A percentile compares a stretch with the other conserved stretches of the same genome.
Conservation (phyloP, 2,113 vertebrate genomes). For the Oncorhynchus masou region DNA sequence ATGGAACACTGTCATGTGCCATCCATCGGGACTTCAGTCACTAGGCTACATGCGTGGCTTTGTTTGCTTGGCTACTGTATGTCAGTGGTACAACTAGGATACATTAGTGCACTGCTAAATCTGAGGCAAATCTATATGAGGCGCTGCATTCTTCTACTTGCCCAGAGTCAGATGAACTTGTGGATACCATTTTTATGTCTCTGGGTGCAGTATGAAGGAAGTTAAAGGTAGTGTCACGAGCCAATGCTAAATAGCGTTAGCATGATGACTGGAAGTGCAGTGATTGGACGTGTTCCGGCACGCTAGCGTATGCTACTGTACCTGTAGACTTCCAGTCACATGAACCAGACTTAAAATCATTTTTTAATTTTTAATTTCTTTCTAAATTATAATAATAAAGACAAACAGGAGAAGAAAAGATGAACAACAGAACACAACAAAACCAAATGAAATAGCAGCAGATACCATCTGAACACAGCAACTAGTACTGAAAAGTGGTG, state of each 20-base stretch:
- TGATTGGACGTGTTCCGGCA: not conserved
- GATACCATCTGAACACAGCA: no score
- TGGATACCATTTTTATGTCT: no score
- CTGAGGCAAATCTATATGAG: not conserved
- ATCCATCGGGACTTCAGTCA: not conserved
- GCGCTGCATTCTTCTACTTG: not conserved
- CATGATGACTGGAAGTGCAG: not conserved
- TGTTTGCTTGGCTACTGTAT: not conserved
- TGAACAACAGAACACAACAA: no score
- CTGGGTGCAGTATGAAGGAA: no score
- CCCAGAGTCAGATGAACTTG: no score
- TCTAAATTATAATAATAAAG: no score
- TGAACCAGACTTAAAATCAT: no score
- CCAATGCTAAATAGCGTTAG: not conserved
- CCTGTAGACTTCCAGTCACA: not conserved
- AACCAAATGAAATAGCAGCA: no score
- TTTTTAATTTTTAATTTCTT: no score
- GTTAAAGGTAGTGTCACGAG: not conserved
- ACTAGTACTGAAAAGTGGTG: no score
- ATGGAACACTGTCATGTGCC: conserved; percentile 3
- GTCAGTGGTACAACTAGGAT: not conserved
- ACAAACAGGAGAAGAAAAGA: no score
- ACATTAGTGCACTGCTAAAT: not conserved
- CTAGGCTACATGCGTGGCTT: not conserved
- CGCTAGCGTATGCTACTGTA: not conserved